Evolutionary conservation across 2,888 invertebrate species (phyloP).

Genomic region (Petrophora chlorosata): DNA sequence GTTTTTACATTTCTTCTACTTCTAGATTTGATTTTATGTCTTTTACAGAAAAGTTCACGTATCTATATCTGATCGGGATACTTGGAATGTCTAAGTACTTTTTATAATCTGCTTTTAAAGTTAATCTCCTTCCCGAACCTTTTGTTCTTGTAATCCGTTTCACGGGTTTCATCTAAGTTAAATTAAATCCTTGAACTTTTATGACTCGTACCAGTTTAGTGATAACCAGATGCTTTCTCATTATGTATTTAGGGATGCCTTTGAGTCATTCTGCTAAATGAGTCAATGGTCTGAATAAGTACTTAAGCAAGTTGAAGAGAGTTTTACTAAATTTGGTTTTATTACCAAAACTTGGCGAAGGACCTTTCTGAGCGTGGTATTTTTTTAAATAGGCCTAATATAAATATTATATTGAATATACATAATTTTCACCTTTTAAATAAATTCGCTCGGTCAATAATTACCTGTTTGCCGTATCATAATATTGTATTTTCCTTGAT

Average conservation of each 20-base stretch:
- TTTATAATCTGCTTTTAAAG: too few species aligned
- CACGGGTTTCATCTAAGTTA: background rate
- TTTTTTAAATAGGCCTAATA: background rate
- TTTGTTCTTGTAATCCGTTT: background rate
- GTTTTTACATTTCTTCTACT: too few species aligned
- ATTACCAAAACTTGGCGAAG: background rate
- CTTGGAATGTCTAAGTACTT: background rate
- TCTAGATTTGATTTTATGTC: too few species aligned
- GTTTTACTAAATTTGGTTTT: slow-evolving; percentile 1
- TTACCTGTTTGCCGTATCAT: slow-evolving; percentile 2
- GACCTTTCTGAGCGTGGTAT: background rate
- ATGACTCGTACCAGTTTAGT: background rate
- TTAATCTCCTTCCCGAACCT: background rate
- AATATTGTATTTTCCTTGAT: slow-evolving; percentile 23
- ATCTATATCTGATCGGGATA: background rate
- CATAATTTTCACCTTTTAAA: too few species aligned
- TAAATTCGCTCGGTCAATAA: too few species aligned
- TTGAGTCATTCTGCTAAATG: slow-evolving; percentile 18
- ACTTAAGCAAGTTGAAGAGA: background rate
- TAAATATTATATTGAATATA: too few species aligned
- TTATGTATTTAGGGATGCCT: background rate
- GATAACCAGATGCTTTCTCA: slow-evolving; percentile 9
- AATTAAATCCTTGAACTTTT: background rate
- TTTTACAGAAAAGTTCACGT: too few species aligned
- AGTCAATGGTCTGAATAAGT: slow-evolving; percentile 19